Conservation (phyloP, 2,797 vertebrate genomes). For the Holocentrus rufus region DNA sequence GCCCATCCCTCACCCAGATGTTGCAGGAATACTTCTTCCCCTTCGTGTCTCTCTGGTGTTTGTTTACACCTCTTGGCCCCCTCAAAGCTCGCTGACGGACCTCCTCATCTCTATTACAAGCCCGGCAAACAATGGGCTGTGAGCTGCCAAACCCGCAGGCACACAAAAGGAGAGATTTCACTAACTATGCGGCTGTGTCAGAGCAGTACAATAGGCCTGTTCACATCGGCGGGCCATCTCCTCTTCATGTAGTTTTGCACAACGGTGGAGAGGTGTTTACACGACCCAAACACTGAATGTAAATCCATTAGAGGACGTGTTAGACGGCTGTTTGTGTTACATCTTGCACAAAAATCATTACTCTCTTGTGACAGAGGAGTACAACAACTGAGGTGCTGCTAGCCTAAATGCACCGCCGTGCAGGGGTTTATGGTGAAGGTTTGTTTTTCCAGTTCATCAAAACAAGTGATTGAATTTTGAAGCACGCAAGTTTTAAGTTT, state of each 20-base stretch:
- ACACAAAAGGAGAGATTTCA: slow-evolving; percentile 30
- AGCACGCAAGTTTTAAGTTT: no score
- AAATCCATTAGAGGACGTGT: neutral
- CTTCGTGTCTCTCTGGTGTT: slow-evolving; percentile 67
- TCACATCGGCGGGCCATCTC: slow-evolving; percentile 20
- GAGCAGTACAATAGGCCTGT: slow-evolving; percentile 37
- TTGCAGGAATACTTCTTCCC: slow-evolving; percentile 65
- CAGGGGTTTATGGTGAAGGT: no score
- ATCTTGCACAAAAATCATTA: slow-evolving; percentile 1
- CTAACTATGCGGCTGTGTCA: slow-evolving; percentile 41
- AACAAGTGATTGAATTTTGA: no score
- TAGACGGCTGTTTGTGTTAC: neutral
- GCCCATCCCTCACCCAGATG: slow-evolving; percentile 71
- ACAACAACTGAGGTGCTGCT: no score
- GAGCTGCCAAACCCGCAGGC: slow-evolving; percentile 44
- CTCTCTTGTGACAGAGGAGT: neutral
- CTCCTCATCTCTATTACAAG: slow-evolving; percentile 69
- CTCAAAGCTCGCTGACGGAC: slow-evolving; percentile 51
- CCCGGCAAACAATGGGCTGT: slow-evolving; percentile 57
- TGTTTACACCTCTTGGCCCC: slow-evolving; percentile 66
- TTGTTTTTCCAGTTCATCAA: no score
- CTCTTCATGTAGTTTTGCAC: slow-evolving; percentile 9
- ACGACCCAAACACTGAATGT: slow-evolving; percentile 9
- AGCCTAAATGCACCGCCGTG: no score
- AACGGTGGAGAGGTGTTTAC: slow-evolving; percentile 13